Percentiles rank a stretch among this genome's conserved stretches.
Conservation (phyloP, 64 coral and sea anemone species). For the Montipora efflorescens region DNA sequence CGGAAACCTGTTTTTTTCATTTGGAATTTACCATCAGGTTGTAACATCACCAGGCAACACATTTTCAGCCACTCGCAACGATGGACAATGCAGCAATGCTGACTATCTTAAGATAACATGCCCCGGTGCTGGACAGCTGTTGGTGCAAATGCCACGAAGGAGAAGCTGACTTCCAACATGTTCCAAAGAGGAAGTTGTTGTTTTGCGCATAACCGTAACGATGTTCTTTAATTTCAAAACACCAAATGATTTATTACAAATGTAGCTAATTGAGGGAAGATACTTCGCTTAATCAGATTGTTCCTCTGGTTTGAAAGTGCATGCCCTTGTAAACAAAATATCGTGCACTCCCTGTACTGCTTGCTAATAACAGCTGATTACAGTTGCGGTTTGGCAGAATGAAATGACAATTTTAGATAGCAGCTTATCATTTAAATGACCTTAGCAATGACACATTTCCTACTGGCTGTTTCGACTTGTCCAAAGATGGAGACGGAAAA, state of each 20-base stretch:
- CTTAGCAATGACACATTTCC: not conserved
- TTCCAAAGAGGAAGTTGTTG: not conserved
- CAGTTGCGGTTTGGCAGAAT: conserved; percentile 13
- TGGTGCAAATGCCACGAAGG: not conserved
- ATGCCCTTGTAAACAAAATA: conserved; percentile 45
- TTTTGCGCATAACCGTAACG: not conserved
- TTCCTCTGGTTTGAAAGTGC: conserved; percentile 20
- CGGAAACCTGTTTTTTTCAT: conserved; percentile 24
- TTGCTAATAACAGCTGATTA: not conserved
- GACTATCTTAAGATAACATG: not conserved
- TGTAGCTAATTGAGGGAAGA: conserved; percentile 26
- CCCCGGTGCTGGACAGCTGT: not conserved
- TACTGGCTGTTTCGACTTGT: not conserved
- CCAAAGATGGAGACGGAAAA: not conserved
- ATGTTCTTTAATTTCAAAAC: conserved; percentile 21
- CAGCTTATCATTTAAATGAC: conserved; percentile 7
- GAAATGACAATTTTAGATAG: not conserved
- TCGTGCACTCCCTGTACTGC: not conserved
- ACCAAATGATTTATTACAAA: not conserved
- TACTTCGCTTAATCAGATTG: conserved; percentile 44
- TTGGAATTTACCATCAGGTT: not conserved
- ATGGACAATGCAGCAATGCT: not conserved
- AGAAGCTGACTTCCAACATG: not conserved
- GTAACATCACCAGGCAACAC: not conserved
- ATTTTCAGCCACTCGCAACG: not conserved